phyloP scores from a whole-genome alignment of 2,113 vertebrate genomes.

The Variabilichromis moorii region DNA sequence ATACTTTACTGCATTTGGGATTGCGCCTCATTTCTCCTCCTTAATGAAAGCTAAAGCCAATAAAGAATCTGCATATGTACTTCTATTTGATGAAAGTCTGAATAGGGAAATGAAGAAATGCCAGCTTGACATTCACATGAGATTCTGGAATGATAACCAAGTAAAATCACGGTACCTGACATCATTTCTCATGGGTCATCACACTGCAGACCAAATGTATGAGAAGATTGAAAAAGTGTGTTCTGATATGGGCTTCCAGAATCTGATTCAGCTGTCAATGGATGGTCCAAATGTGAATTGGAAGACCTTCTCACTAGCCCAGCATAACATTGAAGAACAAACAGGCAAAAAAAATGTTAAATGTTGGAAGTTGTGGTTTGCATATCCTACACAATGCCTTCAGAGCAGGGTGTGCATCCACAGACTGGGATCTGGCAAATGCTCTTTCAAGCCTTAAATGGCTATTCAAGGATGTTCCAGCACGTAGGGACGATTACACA shows the following conservation, averaged over 20 bases:
- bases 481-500: neutral
- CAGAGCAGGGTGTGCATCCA: neutral
- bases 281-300: neutral
- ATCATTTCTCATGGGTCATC: neutral
- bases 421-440: neutral
- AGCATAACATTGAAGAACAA: neutral
- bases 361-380: neutral
- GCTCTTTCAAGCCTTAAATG: neutral
- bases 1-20: neutral
- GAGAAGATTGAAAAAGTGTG: neutral
- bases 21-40: neutral
- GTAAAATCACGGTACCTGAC: neutral
- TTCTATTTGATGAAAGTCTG: neutral
- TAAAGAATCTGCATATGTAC: neutral
- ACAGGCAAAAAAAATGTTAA: neutral
- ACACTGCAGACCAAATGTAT: neutral
- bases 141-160: neutral
- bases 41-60: neutral
- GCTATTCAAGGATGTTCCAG: neutral
- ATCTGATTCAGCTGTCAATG: neutral
- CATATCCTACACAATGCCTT: neutral
- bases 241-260: neutral
- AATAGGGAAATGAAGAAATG: neutral
- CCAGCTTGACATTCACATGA: neutral
- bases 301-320: neutral